phyloP scores from a whole-genome alignment of 2,113 vertebrate genomes.

The Malurus alboscapulatus region DNA sequence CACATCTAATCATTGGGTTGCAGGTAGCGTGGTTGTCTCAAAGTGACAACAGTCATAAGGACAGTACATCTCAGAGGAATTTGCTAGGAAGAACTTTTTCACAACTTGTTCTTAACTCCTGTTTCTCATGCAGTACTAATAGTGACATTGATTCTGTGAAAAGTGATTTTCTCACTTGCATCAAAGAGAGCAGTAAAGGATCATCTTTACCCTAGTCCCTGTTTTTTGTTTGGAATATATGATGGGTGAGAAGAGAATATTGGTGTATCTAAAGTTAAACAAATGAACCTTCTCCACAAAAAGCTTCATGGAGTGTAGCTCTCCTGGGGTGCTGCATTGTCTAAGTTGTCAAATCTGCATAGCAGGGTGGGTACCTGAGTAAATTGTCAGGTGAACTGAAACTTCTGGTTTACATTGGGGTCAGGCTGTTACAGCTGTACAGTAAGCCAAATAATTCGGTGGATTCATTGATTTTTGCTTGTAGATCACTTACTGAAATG shows the following conservation, averaged over 20 bases:
- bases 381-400: neutral
- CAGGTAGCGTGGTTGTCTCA: neutral
- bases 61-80: neutral
- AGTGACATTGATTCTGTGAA: neutral
- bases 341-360: neutral
- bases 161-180: neutral
- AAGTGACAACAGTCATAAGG: neutral
- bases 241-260: neutral
- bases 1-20: neutral
- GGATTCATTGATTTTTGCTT: neutral
- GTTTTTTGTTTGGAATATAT: neutral
- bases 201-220: fast-evolving
- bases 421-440: neutral
- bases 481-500: neutral
- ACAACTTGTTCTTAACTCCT: neutral
- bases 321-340: neutral
- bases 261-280: neutral
- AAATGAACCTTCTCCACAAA: neutral
- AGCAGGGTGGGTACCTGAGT: neutral
- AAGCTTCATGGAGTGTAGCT: neutral
- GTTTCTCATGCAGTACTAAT: neutral
- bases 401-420: neutral
- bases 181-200: neutral
- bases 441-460: neutral
- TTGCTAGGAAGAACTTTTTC: neutral